Base-by-base conservation (phyloP, 2,113 vertebrate species). In the Hypomesus transpacificus region DNA sequence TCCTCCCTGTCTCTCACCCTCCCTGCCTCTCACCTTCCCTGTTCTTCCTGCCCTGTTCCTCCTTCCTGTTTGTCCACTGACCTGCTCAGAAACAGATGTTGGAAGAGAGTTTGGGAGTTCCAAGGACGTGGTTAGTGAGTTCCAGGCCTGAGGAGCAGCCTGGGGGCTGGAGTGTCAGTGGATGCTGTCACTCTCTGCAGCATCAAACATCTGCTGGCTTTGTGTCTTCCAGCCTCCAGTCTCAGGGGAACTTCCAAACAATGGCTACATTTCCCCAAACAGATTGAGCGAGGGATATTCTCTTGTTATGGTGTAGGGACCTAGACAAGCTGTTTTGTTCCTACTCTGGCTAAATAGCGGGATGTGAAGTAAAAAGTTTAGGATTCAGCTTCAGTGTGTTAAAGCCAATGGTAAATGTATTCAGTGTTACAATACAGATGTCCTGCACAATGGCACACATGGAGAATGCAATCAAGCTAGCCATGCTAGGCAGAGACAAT, bases 71-170 rank as follows among this genome's bases (percentile, higher is more conserved):
- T 65, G 72, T 71, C 58, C 67, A 71, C 73, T 75, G 79, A 87
- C 85, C 81, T 65, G 58, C 75, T 78, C 76, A 20, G 46, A 71
- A 84, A 78, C 88, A 89, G 85, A 89, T 90, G 89, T 86, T 18
- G 71, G 64, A 63, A 82, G 71, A 68, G 78, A 88, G 79, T 82
- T 85, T 69, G 52, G 82, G 79, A 87, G 82, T 86, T 84, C 80
- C 84, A 87, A 85, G 85, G 85, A 86, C 76, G 26, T 78, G 85
- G 82, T 87, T 89, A 88, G 75, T 84, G 84, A 85, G 79, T 83
- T 85, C 79, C 64, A 78, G 73, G 61, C 67, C 68, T 75, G 73
- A 78, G 22, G 14, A 75, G 68, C 74, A 78, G 76, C 79, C 71
- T 66, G 70, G 21, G 21, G 84, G 87, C 76, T 79, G 22, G 63